Evolutionary conservation across 2,113 vertebrate genomes (phyloP).

Genomic region (Ptilorrhoa leucosticta): DNA sequence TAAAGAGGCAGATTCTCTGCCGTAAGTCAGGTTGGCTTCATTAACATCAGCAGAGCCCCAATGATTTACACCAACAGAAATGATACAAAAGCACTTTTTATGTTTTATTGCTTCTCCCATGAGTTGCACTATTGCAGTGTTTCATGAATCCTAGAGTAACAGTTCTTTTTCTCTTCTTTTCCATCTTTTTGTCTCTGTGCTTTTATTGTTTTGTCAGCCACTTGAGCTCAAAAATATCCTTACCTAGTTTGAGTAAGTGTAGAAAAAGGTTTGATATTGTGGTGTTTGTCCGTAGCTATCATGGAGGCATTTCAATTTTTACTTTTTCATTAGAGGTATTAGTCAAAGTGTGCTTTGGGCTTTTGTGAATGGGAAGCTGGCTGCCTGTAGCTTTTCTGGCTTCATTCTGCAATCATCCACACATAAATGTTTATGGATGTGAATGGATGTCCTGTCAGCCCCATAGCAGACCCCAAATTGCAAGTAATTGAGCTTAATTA

Average conservation of each 20-base stretch:
- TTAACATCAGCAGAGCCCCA: background rate
- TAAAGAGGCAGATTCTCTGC: background rate
- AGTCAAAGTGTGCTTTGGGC: background rate
- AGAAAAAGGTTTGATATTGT: background rate
- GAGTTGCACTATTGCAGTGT: background rate
- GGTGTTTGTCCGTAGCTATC: background rate
- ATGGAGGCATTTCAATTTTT: constrained; percentile 14
- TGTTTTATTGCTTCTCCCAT: constrained; percentile 18
- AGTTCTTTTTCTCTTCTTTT: background rate
- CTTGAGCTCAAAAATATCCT: constrained; percentile 7
- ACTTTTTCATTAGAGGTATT: constrained; percentile 5
- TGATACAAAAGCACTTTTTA: background rate
- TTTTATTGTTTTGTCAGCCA: background rate
- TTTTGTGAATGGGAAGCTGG: background rate
- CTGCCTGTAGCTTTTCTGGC: background rate
- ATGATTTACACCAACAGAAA: background rate
- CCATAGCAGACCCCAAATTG: background rate
- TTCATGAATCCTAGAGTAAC: background rate
- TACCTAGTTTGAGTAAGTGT: background rate
- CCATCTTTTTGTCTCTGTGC: background rate
- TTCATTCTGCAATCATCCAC: background rate
- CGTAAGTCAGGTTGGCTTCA: background rate
- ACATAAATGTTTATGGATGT: background rate
- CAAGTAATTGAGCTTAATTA: background rate
- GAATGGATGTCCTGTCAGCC: background rate